phyloP scores from a whole-genome alignment of 1,140 invertebrate species.

The Dendroctonus valens region DNA sequence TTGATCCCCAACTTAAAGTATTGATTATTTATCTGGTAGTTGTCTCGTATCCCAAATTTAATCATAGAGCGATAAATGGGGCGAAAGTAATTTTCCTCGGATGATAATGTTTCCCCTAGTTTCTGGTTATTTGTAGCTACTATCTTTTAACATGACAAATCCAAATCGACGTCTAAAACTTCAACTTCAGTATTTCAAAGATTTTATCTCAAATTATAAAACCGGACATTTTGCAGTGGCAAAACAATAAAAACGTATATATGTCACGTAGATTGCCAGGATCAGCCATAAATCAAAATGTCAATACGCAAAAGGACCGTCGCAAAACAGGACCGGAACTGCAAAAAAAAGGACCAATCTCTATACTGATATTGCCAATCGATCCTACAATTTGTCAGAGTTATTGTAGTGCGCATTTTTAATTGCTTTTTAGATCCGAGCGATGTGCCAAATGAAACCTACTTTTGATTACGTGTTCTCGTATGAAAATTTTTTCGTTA shows the following conservation, averaged over 20 bases:
- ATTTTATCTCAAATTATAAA: conserved; percentile 51
- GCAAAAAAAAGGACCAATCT: conserved; percentile 21
- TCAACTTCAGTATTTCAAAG: conserved; percentile 27
- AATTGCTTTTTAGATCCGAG: neutral
- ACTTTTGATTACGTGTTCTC: too few relatives aligned
- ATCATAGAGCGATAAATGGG: neutral
- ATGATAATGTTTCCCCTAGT: neutral
- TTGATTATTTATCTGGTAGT: too few relatives aligned
- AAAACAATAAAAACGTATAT: conserved; percentile 51
- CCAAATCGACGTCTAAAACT: conserved; percentile 9
- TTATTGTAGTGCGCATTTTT: conserved; percentile 17
- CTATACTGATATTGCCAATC: conserved; percentile 12
- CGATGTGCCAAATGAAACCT: neutral
- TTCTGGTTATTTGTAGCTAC: conserved; percentile 3
- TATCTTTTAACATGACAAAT: conserved; percentile 4
- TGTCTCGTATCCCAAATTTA: neutral
- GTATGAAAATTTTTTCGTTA: too few relatives aligned
- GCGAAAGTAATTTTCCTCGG: neutral
- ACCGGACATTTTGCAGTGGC: conserved; percentile 46
- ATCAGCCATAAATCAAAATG: conserved; percentile 51
- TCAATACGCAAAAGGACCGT: conserved; percentile 44
- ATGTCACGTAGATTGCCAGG: conserved; percentile 51
- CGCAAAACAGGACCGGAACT: neutral
- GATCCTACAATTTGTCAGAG: conserved; percentile 12
- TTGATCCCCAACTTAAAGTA: too few relatives aligned